These are phyloP conservation scores for Diplazon laetatorius DNA, from an alignment of 2,888 invertebrate genomes.

Conservation along the genomic window DNA sequence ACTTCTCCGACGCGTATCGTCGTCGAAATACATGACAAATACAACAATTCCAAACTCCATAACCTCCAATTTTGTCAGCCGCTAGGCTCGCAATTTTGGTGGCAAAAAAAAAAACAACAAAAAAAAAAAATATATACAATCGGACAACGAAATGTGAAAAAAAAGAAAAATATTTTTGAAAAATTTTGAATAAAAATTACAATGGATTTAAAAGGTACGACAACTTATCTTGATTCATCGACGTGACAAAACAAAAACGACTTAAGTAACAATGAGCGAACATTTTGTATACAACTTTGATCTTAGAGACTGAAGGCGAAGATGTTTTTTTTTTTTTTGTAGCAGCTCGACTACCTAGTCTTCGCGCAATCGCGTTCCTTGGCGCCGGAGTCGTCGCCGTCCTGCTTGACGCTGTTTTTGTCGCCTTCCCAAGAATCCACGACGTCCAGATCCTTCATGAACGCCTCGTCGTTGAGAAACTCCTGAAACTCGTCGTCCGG, in stretches of 20 bases:
- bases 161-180: conserved; percentile 3
- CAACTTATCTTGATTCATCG: conserved; percentile 19
- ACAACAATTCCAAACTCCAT: conserved; percentile 7
- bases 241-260: not conserved
- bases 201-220: conserved; percentile 2
- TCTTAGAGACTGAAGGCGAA: conserved; percentile 12
- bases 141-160: conserved; percentile 1
- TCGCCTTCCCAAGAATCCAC: conserved; percentile 80
- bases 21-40: not conserved
- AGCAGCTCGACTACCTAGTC: conserved; percentile 68
- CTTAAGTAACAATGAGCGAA: conserved; percentile 7
- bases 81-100: no score
- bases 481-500: conserved; percentile 78
- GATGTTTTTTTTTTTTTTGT: no score
- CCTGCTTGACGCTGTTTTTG: conserved; percentile 68
- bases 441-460: conserved; percentile 77
- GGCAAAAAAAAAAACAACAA: no score
- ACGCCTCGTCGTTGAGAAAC: conserved; percentile 78
- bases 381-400: not conserved
- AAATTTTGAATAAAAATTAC: not conserved
- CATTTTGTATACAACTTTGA: conserved; percentile 21
- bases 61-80: not conserved
- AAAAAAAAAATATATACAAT: conserved; percentile 1
- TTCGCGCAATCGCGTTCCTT: conserved; percentile 63
- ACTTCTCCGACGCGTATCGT: conserved; percentile 27